These are phyloP conservation scores for Porites lutea DNA, from an alignment of 64 coral and sea anemone species.

Conservation along the genomic window DNA sequence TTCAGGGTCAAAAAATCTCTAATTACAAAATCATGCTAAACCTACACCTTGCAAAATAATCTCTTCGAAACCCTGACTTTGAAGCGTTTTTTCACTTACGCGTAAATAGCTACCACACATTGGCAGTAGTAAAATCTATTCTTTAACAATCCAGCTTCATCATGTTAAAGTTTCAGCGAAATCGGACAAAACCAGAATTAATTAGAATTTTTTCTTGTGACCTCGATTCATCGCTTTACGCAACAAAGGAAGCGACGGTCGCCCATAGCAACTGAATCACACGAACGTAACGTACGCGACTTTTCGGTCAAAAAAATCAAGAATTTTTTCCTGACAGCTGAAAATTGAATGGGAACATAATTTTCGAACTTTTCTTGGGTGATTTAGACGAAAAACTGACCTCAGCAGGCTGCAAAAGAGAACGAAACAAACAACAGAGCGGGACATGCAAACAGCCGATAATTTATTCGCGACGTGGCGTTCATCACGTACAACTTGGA, in stretches of 20 bases:
- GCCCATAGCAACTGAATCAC: neutral
- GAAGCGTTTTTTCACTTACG: neutral
- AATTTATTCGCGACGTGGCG: neutral
- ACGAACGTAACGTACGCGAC: neutral
- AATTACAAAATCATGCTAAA: neutral
- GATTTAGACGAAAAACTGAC: conserved; percentile 4
- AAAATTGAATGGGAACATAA: conserved; percentile 4
- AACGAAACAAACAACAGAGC: neutral
- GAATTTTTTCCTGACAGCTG: neutral
- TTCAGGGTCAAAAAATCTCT: neutral
- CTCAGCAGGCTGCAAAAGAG: neutral
- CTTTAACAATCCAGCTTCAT: neutral
- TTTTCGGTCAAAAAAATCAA: neutral
- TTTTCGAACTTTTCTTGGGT: neutral
- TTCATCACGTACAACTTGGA: neutral
- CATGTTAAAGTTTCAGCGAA: too few species aligned
- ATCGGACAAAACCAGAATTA: too few species aligned
- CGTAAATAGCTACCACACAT: neutral
- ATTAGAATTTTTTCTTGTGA: too few species aligned
- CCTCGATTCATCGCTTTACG: too few species aligned
- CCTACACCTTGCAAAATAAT: neutral
- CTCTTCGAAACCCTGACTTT: neutral
- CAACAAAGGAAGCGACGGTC: neutral
- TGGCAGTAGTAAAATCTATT: neutral
- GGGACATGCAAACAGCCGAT: neutral